These are phyloP conservation scores for Nephotettix cincticeps DNA, from an alignment of 1,140 invertebrate genomes.

Conservation along the genomic window DNA sequence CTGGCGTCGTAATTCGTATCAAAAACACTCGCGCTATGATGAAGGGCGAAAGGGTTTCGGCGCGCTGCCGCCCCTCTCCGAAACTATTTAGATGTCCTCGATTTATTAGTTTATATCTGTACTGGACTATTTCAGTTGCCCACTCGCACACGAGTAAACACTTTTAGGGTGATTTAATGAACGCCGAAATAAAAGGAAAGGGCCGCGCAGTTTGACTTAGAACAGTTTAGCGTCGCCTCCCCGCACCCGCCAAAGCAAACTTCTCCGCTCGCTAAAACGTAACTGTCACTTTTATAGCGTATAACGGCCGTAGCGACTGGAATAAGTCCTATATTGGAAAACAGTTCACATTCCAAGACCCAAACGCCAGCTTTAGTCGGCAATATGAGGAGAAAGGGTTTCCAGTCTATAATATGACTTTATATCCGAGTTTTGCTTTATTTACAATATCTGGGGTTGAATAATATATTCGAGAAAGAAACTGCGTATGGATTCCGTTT, in stretches of 20 bases:
- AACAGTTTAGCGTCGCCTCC: background rate
- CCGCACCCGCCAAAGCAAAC: background rate
- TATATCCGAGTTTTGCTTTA: no score
- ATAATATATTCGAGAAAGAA: no score
- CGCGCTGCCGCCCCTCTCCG: background rate
- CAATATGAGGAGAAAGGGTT: background rate
- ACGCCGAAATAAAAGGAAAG: background rate
- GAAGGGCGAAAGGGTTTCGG: background rate
- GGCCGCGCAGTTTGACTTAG: background rate
- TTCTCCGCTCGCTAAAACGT: background rate
- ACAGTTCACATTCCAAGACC: conserved; percentile 9
- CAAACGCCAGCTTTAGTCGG: background rate
- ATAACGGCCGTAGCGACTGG: background rate
- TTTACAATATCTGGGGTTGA: no score
- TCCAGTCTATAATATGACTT: no score
- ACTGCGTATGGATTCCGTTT: no score
- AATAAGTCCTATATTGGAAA: conserved; percentile 5
- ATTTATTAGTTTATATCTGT: background rate
- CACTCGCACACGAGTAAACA: background rate
- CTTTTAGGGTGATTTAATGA: background rate
- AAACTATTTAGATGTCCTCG: background rate
- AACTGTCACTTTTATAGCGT: conserved; percentile 7
- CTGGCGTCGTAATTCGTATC: background rate
- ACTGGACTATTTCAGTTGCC: background rate
- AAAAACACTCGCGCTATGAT: conserved; percentile 4